Base-by-base conservation (phyloP, 2,888 invertebrate genomes). In the Macrosiphum euphorbiae region DNA sequence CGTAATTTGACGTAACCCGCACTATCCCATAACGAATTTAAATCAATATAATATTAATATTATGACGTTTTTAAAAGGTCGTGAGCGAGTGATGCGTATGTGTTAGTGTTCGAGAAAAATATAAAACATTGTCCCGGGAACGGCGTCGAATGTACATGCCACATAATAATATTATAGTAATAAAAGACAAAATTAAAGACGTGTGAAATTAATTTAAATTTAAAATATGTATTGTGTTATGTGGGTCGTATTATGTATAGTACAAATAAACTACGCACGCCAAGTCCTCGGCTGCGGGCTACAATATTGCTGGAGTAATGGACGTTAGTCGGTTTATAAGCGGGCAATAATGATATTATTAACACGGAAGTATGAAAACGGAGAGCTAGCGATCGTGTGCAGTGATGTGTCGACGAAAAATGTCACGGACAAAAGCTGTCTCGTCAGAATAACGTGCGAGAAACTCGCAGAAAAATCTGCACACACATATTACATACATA, bases 21-120 rank as follows among this genome's bases (percentile, higher is more conserved):
- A 50, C 47, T 86, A 50, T 86, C 47, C 86, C 47, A 50, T 47
- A 47, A 86, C 86, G 47, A 47, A 86, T 86, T 47, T 28, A 28
- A 86, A 78, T 78, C 78, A 41, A 78, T 78, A 35, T 41, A 78
- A 35, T 41, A 78, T 78, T 78, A 78, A 78, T 85, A 44, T 85
- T 86, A 86, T 86, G 44, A 86, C 86, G 44, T 86, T 47, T 86
- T 86, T 86, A 85, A 85, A 85, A 85, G 41, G 44, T 85, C 44
- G 85, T 44, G 26, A 26, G 44, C 26, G 44, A 44, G 24, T 85
- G 85, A 44, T 44, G 44, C 26, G 10, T 41, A 24, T 26, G 3
- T 55, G 8, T 78, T 20, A 35, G 35, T 35, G 78, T 35, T 7
- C 35, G 35, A 78, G 35, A 35, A 78, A 78, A 78, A 78, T 78